Evolutionary conservation across 2,888 invertebrate species (phyloP).

Genomic region (Glyphotaelius pellucidus): DNA sequence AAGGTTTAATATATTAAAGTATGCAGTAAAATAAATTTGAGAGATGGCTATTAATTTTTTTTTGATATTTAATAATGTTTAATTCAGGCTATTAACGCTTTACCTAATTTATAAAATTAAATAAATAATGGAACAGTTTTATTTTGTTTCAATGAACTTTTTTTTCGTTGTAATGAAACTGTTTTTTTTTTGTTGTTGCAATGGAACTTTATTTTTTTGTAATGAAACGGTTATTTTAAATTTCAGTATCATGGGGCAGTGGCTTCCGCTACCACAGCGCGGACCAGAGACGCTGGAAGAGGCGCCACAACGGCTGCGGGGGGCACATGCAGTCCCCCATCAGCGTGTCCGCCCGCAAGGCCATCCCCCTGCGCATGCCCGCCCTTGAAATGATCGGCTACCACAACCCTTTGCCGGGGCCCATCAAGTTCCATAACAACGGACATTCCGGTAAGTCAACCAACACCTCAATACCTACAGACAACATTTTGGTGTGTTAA

Average conservation of each 20-base stretch:
- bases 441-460: slow-evolving; percentile 81
- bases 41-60: too few relatives aligned
- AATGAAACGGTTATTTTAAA: not conserved
- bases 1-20: too few relatives aligned
- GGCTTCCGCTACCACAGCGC: slow-evolving; percentile 80
- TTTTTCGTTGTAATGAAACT: too few relatives aligned
- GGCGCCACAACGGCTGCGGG: slow-evolving; percentile 80
- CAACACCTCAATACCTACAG: not conserved
- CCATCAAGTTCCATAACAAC: slow-evolving; percentile 81
- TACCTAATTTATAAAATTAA: too few relatives aligned
- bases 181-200: not conserved
- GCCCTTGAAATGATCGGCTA: slow-evolving; percentile 85
- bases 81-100: too few relatives aligned
- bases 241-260: slow-evolving; percentile 22
- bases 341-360: slow-evolving; percentile 79
- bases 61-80: too few relatives aligned
- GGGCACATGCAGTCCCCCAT: slow-evolving; percentile 84
- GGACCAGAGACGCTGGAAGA: slow-evolving; percentile 82
- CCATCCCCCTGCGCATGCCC: slow-evolving; percentile 82
- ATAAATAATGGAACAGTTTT: too few relatives aligned
- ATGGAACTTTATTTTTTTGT: not conserved
- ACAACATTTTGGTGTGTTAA: not conserved
- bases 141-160: too few relatives aligned
- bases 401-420: slow-evolving; percentile 82
- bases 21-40: too few relatives aligned